These are phyloP conservation scores for Mythimna ferrago DNA, from an alignment of 2,888 invertebrate genomes.

Conservation along the genomic window DNA sequence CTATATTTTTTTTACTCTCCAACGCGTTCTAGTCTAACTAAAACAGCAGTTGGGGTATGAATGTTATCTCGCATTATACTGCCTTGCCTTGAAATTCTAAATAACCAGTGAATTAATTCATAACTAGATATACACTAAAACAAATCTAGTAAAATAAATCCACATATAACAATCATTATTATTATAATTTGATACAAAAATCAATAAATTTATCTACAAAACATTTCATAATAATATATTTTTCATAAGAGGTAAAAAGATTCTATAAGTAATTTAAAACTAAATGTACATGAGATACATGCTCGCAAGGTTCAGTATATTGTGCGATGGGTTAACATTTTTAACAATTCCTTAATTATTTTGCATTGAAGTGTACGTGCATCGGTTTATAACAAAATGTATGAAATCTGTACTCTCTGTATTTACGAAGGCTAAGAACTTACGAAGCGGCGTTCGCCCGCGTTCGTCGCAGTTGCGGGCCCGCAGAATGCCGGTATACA, in stretches of 20 bases:
- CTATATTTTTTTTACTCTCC: background rate
- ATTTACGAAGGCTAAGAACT: background rate
- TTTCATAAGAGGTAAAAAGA: constrained; percentile 16
- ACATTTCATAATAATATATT: constrained; percentile 8
- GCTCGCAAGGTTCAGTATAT: background rate
- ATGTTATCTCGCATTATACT: background rate
- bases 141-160: constrained; percentile 22
- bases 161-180: constrained; percentile 11
- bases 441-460: background rate
- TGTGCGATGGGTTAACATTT: constrained; percentile 5
- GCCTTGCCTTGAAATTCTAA: background rate
- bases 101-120: constrained; percentile 12
- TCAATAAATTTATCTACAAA: constrained; percentile 21
- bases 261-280: constrained; percentile 5
- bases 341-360: background rate
- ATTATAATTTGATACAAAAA: constrained; percentile 22
- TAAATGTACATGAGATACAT: constrained; percentile 5
- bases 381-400: background rate
- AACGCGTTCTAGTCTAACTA: background rate
- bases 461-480: no score
- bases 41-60: background rate
- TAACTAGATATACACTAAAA: constrained; percentile 30
- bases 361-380: background rate
- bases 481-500: no score
- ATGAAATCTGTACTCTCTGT: background rate